Evolutionary conservation across 2,888 invertebrate genomes (phyloP).

Genomic region (Ormyrus labotus): DNA sequence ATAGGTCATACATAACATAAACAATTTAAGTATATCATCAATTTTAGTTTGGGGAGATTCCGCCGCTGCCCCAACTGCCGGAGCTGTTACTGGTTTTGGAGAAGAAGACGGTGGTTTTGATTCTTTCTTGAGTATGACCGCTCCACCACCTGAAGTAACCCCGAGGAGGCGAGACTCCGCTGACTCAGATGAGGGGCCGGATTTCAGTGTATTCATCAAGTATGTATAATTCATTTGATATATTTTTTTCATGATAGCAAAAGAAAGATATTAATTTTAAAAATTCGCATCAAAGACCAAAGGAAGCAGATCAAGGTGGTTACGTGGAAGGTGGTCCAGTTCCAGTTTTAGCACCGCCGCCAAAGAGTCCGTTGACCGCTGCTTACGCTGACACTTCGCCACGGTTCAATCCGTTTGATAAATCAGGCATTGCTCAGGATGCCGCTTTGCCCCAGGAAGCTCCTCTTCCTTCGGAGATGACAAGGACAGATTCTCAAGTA

Average conservation of each 20-base stretch:
- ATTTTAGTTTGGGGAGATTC: constrained; percentile 76
- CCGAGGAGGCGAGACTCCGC: constrained; percentile 81
- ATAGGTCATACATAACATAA: too few species aligned
- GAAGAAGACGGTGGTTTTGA: constrained; percentile 84
- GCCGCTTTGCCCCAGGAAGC: constrained; percentile 68
- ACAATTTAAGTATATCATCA: too few species aligned
- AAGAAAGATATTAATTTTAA: neutral
- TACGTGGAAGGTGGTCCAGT: constrained; percentile 77
- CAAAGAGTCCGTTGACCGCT: constrained; percentile 78
- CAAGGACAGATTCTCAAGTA: constrained; percentile 72
- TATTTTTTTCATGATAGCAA: neutral
- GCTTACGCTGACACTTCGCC: constrained; percentile 81
- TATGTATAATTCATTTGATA: constrained; percentile 67
- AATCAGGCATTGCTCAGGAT: constrained; percentile 76
- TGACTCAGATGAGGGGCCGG: constrained; percentile 88
- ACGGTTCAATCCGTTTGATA: constrained; percentile 88
- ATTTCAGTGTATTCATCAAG: constrained; percentile 90
- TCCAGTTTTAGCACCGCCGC: constrained; percentile 87
- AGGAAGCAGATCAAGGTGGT: constrained; percentile 73
- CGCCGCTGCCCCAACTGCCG: constrained; percentile 65
- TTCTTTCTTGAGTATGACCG: constrained; percentile 87
- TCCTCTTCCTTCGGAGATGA: constrained; percentile 73
- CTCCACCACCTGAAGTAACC: constrained; percentile 84
- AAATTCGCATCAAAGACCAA: constrained; percentile 71
- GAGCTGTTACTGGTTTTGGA: constrained; percentile 78